phyloP scores from a whole-genome alignment of 2,113 vertebrate species.

The Colius striatus region DNA sequence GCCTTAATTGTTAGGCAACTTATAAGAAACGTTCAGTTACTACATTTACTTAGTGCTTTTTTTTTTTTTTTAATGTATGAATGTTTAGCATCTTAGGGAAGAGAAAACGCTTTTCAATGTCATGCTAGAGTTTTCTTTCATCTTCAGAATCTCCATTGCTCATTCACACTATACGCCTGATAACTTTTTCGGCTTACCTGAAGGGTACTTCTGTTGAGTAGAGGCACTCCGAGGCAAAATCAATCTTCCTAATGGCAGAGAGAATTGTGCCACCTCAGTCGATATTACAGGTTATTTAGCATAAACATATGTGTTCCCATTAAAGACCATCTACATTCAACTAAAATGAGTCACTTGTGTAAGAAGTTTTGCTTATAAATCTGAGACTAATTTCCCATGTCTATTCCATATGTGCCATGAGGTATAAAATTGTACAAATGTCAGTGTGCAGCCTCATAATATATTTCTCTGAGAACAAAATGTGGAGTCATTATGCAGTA shows the following conservation, averaged over 20 bases:
- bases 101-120: background rate
- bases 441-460: slow-evolving; percentile 1
- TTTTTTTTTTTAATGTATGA: background rate
- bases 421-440: slow-evolving; percentile 43
- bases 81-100: background rate
- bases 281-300: slow-evolving; percentile 70
- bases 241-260: slow-evolving; percentile 61
- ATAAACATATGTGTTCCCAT: slow-evolving; percentile 72
- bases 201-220: slow-evolving; percentile 62
- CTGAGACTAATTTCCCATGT: slow-evolving; percentile 70
- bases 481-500: background rate
- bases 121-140: background rate
- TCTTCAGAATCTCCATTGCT: slow-evolving; percentile 33
- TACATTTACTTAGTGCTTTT: background rate
- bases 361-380: slow-evolving; percentile 75
- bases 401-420: background rate
- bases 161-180: slow-evolving; percentile 46
- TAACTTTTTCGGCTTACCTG: slow-evolving; percentile 68
- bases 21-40: background rate
- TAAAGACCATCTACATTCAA: slow-evolving; percentile 62
- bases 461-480: slow-evolving; percentile 35
- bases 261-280: slow-evolving; percentile 52
- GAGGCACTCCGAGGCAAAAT: slow-evolving; percentile 64
- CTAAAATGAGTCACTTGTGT: slow-evolving; percentile 52
- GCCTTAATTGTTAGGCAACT: background rate